A percentile compares a stretch with the other conserved stretches of the same genome.
Conservation (phyloP, 2,888 invertebrate species). For the Plagodis pulveraria region DNA sequence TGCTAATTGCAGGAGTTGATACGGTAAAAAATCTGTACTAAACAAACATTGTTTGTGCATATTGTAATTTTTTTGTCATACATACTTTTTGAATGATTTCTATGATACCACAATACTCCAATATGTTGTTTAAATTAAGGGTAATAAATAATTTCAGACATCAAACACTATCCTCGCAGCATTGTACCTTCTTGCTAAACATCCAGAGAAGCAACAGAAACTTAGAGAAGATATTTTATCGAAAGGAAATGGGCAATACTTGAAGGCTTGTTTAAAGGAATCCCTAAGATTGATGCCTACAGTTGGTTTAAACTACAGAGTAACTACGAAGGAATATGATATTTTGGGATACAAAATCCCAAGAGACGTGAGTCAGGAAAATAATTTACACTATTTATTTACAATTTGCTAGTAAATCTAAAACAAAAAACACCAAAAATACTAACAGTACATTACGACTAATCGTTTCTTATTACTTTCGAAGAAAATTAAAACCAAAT, state of each 20-base stretch:
- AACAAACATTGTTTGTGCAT: too few species aligned
- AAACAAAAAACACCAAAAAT: too few species aligned
- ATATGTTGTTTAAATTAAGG: too few species aligned
- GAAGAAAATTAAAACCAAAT: too few species aligned
- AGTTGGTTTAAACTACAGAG: slow-evolving; percentile 81
- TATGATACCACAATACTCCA: too few species aligned
- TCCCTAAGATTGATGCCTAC: slow-evolving; percentile 86
- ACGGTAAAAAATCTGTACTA: not conserved
- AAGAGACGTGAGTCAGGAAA: slow-evolving; percentile 72
- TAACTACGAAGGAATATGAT: slow-evolving; percentile 79
- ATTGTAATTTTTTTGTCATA: too few species aligned
- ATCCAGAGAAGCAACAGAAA: slow-evolving; percentile 86
- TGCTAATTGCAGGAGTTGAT: not conserved
- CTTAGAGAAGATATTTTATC: slow-evolving; percentile 83
- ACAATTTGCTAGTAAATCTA: too few species aligned
- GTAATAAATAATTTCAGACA: slow-evolving; percentile 70
- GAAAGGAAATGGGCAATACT: slow-evolving; percentile 61
- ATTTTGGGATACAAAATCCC: slow-evolving; percentile 87
- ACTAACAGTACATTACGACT: too few species aligned
- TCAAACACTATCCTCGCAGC: slow-evolving; percentile 81
- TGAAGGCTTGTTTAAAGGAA: slow-evolving; percentile 90
- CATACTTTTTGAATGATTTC: too few species aligned
- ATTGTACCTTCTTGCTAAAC: slow-evolving; percentile 86
- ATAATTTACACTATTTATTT: too few species aligned
- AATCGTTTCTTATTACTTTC: too few species aligned